Evolutionary conservation across 2,888 invertebrate species (phyloP).

Genomic region (Copidosoma aretas): DNA sequence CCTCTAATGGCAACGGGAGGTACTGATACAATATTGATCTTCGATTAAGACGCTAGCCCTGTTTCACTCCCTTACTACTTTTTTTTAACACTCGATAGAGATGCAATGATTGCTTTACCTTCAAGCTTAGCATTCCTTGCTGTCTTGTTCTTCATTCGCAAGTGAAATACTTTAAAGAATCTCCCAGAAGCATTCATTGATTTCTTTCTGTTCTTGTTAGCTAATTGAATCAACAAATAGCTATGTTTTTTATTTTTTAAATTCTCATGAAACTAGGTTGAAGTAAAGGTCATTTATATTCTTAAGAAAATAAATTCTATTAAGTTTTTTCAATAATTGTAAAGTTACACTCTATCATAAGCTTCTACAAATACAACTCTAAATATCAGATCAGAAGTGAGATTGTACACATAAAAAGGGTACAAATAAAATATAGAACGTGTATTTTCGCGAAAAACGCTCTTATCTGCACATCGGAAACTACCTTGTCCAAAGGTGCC

Average conservation of each 20-base stretch:
- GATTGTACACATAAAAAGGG: not conserved
- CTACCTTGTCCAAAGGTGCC: conserved; percentile 7
- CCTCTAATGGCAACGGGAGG: not conserved
- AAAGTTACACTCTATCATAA: not conserved
- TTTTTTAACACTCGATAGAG: too few species aligned
- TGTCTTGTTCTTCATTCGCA: too few species aligned
- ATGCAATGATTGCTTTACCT: too few species aligned
- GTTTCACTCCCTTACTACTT: not conserved
- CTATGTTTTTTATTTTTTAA: too few species aligned
- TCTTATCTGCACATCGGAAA: conserved; percentile 20
- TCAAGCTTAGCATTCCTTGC: too few species aligned
- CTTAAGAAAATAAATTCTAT: not conserved
- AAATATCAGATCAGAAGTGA: conserved; percentile 4
- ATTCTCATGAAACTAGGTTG: too few species aligned
- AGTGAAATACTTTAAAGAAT: too few species aligned
- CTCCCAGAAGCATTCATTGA: too few species aligned
- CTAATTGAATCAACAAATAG: too few species aligned
- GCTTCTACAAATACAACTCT: not conserved
- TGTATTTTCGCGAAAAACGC: conserved; percentile 12
- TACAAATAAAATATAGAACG: conserved; percentile 1
- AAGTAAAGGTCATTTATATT: not conserved
- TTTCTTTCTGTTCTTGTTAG: too few species aligned
- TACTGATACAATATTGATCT: conserved; percentile 32
- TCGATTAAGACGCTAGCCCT: conserved; percentile 18
- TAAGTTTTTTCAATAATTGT: not conserved